Evolutionary conservation across 2,113 vertebrate genomes (phyloP), one percentile per base, ranked within the genome.

Genomic region (Nettapus auritus): DNA sequence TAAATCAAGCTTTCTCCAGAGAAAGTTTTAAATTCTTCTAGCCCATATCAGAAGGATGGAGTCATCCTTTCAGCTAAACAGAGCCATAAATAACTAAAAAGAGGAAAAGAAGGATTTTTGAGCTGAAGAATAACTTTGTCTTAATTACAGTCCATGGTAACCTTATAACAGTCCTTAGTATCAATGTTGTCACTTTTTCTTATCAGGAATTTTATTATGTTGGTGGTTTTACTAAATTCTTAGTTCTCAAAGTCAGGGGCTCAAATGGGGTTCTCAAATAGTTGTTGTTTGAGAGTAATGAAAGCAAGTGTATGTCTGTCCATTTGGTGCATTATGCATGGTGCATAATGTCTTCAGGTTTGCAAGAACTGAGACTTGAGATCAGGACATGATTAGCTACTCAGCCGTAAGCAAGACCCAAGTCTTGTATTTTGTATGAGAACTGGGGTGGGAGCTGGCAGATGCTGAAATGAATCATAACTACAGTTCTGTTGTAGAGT

Each of bases 11-110:
- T 17, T 73, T 80, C 33, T 70, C 48, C 23, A 44, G 36, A 48
- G 38, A 50, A 81, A 55, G 14, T 28, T 83, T 66, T 48, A 59
- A 53, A 28, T 67, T 80, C 6, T n/a, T 5, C 20, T 63, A 78
- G 33, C 52, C 77, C 11, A 26, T 67, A 23, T 23, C 8, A 0
- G 3, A 78, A 81, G 56, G 13, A 59, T 11, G 66, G 42, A 44
- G 70, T 26, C 29, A 69, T 34, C 15, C 4, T 36, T 70, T 86
- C 60, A 55, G n/a, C 66, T 89, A 73, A 89, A 68, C 34, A 25
- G 20, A 87, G 36, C 14, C 26, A 59, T 56, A 82, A 89, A 85
- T 33, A 87, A 68, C n/a, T 79, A 25, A 87, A 95, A 86, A 81
- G 19, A 23, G 18, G 25, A 83, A 76, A 63, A 11, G 73, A 70